Evolutionary conservation across 2,888 invertebrate genomes (phyloP).

Genomic region (Eristalis intricaria): DNA sequence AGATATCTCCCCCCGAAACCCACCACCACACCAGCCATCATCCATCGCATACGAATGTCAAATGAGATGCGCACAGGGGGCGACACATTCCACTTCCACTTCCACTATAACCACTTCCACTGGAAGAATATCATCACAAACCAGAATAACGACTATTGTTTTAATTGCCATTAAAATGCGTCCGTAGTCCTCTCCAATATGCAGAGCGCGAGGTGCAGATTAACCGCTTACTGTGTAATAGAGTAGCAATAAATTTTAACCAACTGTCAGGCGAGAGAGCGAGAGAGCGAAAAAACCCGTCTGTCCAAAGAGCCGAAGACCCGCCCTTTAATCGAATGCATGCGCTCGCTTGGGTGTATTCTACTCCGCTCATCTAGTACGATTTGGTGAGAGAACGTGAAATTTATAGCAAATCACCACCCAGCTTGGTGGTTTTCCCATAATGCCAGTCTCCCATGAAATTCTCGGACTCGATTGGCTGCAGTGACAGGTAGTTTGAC

Average conservation of each 20-base stretch:
- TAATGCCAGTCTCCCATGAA: slow-evolving; percentile 38
- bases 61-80: slow-evolving; percentile 46
- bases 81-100: slow-evolving; percentile 5
- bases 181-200: slow-evolving; percentile 41
- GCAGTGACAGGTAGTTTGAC: slow-evolving; percentile 69
- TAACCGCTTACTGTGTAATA: slow-evolving; percentile 71
- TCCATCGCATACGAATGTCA: slow-evolving; percentile 43
- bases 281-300: slow-evolving; percentile 53
- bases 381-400: slow-evolving; percentile 22
- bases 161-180: slow-evolving; percentile 72
- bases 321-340: slow-evolving; percentile 53
- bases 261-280: slow-evolving; percentile 66
- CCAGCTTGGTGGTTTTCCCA: slow-evolving; percentile 24
- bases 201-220: slow-evolving; percentile 58
- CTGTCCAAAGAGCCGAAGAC: slow-evolving; percentile 7
- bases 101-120: slow-evolving; percentile 27
- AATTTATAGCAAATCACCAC: slow-evolving; percentile 49
- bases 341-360: slow-evolving; percentile 36
- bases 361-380: slow-evolving; percentile 36
- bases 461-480: slow-evolving; percentile 60
- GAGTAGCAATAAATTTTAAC: slow-evolving; percentile 68
- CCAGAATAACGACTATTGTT: slow-evolving; percentile 71
- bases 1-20: slow-evolving; percentile 23
- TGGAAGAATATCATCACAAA: slow-evolving; percentile 57
- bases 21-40: background rate